Evolutionary conservation across 2,797 vertebrate genomes (phyloP).

Genomic region (Gymnoscopelus braueri): DNA sequence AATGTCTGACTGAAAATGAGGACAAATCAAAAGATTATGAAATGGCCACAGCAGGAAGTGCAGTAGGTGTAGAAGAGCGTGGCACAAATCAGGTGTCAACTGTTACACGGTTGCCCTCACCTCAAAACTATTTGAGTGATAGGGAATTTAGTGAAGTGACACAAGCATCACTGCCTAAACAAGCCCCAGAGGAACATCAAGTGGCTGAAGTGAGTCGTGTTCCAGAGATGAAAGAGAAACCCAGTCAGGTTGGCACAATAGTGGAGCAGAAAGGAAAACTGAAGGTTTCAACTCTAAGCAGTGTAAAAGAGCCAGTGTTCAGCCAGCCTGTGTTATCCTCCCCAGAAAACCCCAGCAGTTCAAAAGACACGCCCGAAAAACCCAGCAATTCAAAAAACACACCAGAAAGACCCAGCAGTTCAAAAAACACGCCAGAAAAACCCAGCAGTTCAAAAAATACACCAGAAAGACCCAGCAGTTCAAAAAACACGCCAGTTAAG

Average conservation of each 20-base stretch:
- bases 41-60: slow-evolving; percentile 35
- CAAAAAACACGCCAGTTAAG: slow-evolving; percentile 74
- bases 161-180: slow-evolving; percentile 29
- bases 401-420: slow-evolving; percentile 67
- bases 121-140: slow-evolving; percentile 62
- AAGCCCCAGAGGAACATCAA: slow-evolving; percentile 40
- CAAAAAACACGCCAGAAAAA: slow-evolving; percentile 69
- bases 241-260: slow-evolving; percentile 50
- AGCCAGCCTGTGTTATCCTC: slow-evolving; percentile 52
- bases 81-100: slow-evolving; percentile 53
- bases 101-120: slow-evolving; percentile 70
- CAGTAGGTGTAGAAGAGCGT: slow-evolving; percentile 34
- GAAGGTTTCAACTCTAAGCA: slow-evolving; percentile 38
- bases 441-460: slow-evolving; percentile 76
- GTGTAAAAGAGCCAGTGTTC: slow-evolving; percentile 56
- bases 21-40: slow-evolving; percentile 40
- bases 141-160: slow-evolving; percentile 39
- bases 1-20: slow-evolving; percentile 51
- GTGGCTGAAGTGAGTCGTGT: slow-evolving; percentile 37
- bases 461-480: slow-evolving; percentile 74
- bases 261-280: slow-evolving; percentile 45
- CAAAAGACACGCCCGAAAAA: slow-evolving; percentile 69
- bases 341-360: slow-evolving; percentile 67
- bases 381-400: slow-evolving; percentile 76
- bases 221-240: slow-evolving; percentile 64